These are phyloP conservation scores for Uloborus diversus DNA, from an alignment of 1,140 invertebrate genomes.

Conservation along the genomic window DNA sequence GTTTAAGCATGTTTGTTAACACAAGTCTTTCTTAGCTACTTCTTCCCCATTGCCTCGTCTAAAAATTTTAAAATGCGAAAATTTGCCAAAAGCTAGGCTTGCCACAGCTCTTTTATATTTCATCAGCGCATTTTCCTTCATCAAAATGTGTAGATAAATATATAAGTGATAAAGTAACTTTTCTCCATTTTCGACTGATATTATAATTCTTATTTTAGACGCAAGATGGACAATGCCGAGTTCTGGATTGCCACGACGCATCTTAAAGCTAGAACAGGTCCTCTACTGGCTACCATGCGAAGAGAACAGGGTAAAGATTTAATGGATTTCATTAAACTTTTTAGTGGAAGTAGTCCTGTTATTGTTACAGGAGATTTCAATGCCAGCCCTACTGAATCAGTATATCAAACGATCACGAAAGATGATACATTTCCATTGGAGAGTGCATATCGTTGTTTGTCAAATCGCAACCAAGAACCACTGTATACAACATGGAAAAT, in stretches of 20 bases:
- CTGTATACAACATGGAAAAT: constrained; percentile 83
- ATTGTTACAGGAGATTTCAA: constrained; percentile 83
- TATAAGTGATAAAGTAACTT: too few relatives aligned
- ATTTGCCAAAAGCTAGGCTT: too few relatives aligned
- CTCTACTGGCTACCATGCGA: constrained; percentile 74
- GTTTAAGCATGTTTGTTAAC: too few relatives aligned
- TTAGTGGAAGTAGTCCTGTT: constrained; percentile 69
- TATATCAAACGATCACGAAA: constrained; percentile 72
- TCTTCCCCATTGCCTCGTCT: too few relatives aligned
- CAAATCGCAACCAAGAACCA: constrained; percentile 68
- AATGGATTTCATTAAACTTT: constrained; percentile 70
- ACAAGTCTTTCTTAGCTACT: too few relatives aligned
- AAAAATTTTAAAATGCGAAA: too few relatives aligned
- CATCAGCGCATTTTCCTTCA: too few relatives aligned
- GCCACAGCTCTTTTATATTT: too few relatives aligned
- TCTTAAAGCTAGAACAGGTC: constrained; percentile 78
- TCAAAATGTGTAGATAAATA: too few relatives aligned
- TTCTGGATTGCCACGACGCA: constrained; percentile 80
- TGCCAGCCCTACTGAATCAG: constrained; percentile 77
- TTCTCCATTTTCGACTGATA: too few relatives aligned
- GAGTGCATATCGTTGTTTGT: constrained; percentile 64
- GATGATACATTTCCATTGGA: constrained; percentile 60
- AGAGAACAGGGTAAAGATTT: constrained; percentile 81
- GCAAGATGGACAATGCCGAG: constrained; percentile 70
- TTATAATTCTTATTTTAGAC: constrained; percentile 67